Conservation (phyloP, 2,888 invertebrate species). For the Suillia variegata region DNA sequence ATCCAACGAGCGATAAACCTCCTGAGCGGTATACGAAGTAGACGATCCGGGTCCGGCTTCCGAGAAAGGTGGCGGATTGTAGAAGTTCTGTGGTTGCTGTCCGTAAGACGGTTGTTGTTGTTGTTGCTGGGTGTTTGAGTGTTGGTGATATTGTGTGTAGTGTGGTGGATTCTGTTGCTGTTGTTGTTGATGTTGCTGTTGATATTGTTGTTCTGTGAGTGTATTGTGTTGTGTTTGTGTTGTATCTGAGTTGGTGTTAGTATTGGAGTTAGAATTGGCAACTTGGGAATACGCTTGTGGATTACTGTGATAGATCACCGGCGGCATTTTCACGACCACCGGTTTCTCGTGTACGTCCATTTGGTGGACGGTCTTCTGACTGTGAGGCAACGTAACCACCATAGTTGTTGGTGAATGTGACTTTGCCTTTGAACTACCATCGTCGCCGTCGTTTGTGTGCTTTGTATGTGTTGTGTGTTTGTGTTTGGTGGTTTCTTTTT, state of each 20-base stretch:
- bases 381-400: constrained; percentile 31
- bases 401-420: constrained; percentile 27
- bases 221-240: constrained; percentile 10
- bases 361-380: constrained; percentile 7
- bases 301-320: constrained; percentile 32
- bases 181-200: too few species aligned
- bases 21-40: neutral
- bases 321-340: constrained; percentile 30
- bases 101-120: constrained; percentile 11
- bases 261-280: constrained; percentile 6
- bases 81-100: neutral
- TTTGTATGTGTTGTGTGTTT: constrained; percentile 10
- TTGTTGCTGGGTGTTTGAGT: constrained; percentile 16
- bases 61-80: neutral
- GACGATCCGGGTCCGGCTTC: neutral
- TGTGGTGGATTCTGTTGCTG: too few species aligned
- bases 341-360: constrained; percentile 15
- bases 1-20: neutral
- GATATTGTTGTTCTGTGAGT: too few species aligned
- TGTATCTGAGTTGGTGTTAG: constrained; percentile 11
- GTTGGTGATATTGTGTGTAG: constrained; percentile 15
- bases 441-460: neutral
- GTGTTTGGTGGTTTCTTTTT: constrained; percentile 25
- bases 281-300: constrained; percentile 9
- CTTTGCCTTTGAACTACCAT: neutral